These are phyloP conservation scores for Agrilus cyanescens DNA, from an alignment of 2,888 invertebrate species.

Conservation along the genomic window DNA sequence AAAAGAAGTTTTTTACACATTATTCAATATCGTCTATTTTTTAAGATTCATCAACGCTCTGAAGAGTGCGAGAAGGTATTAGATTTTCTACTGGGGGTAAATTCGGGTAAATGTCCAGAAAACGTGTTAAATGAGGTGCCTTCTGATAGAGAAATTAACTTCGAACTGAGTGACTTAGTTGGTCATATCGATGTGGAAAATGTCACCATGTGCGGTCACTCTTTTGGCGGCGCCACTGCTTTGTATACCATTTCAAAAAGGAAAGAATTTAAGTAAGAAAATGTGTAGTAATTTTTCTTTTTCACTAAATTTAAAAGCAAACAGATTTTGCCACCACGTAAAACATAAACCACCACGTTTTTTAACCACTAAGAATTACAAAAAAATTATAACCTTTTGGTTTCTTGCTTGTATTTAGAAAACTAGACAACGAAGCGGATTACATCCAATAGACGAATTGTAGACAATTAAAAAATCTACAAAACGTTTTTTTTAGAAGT, in stretches of 20 bases:
- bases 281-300: background rate
- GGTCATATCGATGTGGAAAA: constrained; percentile 36
- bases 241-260: constrained; percentile 42
- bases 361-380: background rate
- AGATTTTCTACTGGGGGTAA: constrained; percentile 38
- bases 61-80: constrained; percentile 40
- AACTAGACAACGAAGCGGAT: too few relatives aligned
- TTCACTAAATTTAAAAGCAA: too few relatives aligned
- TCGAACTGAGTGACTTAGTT: constrained; percentile 28
- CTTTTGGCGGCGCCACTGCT: constrained; percentile 53
- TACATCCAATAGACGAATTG: too few relatives aligned
- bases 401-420: too few relatives aligned
- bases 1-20: too few relatives aligned
- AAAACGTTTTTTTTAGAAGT: too few relatives aligned
- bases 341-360: background rate
- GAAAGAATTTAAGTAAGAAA: constrained; percentile 38
- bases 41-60: constrained; percentile 38
- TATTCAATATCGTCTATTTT: constrained; percentile 6
- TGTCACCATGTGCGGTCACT: constrained; percentile 47
- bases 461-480: too few relatives aligned
- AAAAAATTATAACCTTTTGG: background rate
- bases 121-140: constrained; percentile 36
- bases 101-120: constrained; percentile 36
- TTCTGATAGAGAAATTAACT: constrained; percentile 16
- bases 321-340: too few relatives aligned